Evolutionary conservation across 2,888 invertebrate genomes (phyloP), one percentile per base, ranked within the genome.

Genomic region (Acrobasis repandana): DNA sequence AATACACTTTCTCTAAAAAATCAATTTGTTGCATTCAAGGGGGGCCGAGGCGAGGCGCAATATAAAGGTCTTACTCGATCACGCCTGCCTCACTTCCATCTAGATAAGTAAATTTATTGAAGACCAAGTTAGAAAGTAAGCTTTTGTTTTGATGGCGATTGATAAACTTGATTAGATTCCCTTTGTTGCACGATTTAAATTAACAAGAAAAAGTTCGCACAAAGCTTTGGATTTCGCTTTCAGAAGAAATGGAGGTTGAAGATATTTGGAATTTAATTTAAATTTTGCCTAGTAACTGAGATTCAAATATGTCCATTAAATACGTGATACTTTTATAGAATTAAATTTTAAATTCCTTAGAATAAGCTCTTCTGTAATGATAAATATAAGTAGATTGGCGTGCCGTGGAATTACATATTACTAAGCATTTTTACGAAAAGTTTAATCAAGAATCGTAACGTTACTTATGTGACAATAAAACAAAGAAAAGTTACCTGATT

Each of bases 1-100:
- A 79, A 67, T 77, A 76, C 69, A 82, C 84, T 85, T 85, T 86
- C 85, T 76, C 79, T 73, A 71, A 80, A 81, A 85, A 83, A 85
- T 80, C 84, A 74, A 84, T 85, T 83, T 82, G 79, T 78, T 75
- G 68, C 68, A 67, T 80, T 78, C 75, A 65, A 64, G 70, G 65
- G 64, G 67, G 65, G 65, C 63, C 61, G 64, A 65, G 65, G 63
- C 60, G 65, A 65, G 69, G 79, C 74, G 83, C 83, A 82, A 54
- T 54, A 38, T 38, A 57, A 47, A 57, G 57, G 74, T 70, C 77
- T 76, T 75, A 75, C 72, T 72, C 67, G 68, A 75, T 71, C 70
- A 73, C 72, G 73, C 62, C 65, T 65, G 69, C 68, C 64, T 67
- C 63, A 64, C 62, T 65, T 66, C 67, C 67, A 84, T 85, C 85